These are phyloP conservation scores for Tenrec ecaudatus DNA, from an alignment of 2,113 vertebrate genomes.

Conservation along the genomic window DNA sequence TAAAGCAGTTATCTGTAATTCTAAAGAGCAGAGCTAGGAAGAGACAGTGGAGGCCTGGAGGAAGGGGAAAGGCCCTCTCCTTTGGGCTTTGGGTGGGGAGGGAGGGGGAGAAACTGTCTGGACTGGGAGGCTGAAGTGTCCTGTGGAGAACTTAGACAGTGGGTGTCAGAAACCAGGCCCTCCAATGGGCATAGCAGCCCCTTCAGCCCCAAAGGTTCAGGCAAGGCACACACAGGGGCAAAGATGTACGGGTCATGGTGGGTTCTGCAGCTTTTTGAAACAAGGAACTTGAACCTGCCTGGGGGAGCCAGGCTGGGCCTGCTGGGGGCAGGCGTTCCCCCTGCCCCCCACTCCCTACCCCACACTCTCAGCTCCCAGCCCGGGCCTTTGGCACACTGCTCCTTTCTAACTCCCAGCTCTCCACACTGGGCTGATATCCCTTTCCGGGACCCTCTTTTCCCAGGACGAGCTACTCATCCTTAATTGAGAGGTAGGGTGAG, in stretches of 20 bases:
- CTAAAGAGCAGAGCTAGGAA: conserved; percentile 56
- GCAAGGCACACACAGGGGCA: conserved; percentile 13
- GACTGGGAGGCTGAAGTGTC: not conserved
- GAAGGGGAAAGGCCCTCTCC: not conserved
- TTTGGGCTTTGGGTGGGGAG: not conserved
- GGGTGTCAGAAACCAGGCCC: not conserved
- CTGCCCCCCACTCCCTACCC: not conserved
- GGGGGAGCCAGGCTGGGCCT: not conserved
- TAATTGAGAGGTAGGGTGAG: too few species aligned
- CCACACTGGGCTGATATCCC: conserved; percentile 1
- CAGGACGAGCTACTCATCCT: too few species aligned
- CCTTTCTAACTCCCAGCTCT: not conserved
- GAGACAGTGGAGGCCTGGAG: not conserved
- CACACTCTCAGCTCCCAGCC: not conserved
- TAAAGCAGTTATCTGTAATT: conserved; percentile 54
- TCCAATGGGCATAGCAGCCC: not conserved
- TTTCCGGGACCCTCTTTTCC: conserved; percentile 31
- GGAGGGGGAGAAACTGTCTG: not conserved
- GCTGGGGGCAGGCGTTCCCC: not conserved
- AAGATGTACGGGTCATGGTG: not conserved
- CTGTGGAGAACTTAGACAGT: not conserved
- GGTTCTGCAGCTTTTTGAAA: not conserved
- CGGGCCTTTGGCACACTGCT: not conserved
- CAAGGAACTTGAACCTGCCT: not conserved
- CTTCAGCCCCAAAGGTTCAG: not conserved